These are phyloP conservation scores for Thaumatotibia leucotreta DNA, from an alignment of 1,140 invertebrate species.

Conservation along the genomic window DNA sequence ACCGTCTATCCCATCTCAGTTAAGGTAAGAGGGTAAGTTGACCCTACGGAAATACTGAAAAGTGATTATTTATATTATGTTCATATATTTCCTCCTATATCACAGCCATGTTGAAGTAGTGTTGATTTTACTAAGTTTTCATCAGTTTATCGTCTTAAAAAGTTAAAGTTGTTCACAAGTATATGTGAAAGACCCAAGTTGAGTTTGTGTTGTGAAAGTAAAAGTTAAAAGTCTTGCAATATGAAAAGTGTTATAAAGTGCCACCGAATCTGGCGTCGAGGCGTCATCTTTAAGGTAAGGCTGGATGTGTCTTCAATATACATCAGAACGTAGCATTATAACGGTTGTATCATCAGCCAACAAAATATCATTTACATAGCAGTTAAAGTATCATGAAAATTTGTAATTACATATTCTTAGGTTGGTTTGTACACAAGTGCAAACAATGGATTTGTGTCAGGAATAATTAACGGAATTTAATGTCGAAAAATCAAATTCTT, in stretches of 20 bases:
- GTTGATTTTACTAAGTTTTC: slow-evolving; percentile 74
- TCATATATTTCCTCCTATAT: slow-evolving; percentile 72
- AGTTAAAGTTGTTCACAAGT: slow-evolving; percentile 71
- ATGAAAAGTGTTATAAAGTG: slow-evolving; percentile 75
- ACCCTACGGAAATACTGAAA: slow-evolving; percentile 65
- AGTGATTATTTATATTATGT: slow-evolving; percentile 75
- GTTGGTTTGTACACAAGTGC: slow-evolving; percentile 9
- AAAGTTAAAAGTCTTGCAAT: slow-evolving; percentile 68
- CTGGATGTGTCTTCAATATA: slow-evolving; percentile 72
- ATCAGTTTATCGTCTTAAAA: slow-evolving; percentile 67
- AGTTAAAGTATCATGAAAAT: neutral
- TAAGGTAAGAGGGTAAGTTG: slow-evolving; percentile 75
- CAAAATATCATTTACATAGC: neutral
- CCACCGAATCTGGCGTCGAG: slow-evolving; percentile 68
- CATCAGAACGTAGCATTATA: slow-evolving; percentile 58
- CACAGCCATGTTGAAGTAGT: slow-evolving; percentile 76
- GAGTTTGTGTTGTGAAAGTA: slow-evolving; percentile 72
- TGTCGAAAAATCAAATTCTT: neutral
- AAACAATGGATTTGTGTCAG: neutral
- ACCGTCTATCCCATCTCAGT: slow-evolving; percentile 67
- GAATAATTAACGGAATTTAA: neutral
- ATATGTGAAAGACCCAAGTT: slow-evolving; percentile 73
- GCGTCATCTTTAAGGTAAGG: slow-evolving; percentile 71
- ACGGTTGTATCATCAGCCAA: slow-evolving; percentile 5
- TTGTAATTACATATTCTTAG: neutral